Evolutionary conservation across 2,113 vertebrate genomes (phyloP).

Genomic region (Climacteris rufus): DNA sequence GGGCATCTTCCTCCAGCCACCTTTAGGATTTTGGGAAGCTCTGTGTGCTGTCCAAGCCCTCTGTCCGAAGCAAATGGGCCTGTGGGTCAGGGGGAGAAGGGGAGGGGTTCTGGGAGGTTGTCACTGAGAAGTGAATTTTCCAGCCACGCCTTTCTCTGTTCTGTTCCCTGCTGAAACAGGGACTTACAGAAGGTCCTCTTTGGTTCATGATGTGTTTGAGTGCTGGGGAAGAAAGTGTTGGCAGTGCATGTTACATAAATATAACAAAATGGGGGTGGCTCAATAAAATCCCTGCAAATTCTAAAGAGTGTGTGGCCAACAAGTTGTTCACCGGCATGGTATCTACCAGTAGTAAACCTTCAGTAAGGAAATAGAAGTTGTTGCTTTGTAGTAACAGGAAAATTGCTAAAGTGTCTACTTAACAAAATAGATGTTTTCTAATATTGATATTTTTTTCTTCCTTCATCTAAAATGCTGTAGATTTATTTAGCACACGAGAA

Average conservation of each 20-base stretch:
- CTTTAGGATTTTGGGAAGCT: not conserved
- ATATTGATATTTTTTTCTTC: not conserved
- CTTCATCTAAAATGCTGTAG: not conserved
- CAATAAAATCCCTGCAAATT: not conserved
- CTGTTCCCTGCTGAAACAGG: rapidly evolving
- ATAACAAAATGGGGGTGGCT: not conserved
- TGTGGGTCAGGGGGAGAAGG: not conserved
- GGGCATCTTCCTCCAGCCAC: not conserved
- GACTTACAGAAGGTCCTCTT: rapidly evolving
- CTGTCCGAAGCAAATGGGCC: not conserved
- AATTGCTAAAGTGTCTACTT: not conserved
- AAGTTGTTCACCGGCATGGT: not conserved
- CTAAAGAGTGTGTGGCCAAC: not conserved
- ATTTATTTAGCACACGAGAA: not conserved
- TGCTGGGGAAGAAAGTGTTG: not conserved
- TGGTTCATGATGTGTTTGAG: not conserved
- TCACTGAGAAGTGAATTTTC: not conserved
- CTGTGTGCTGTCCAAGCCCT: not conserved
- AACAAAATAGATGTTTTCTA: not conserved
- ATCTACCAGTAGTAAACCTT: not conserved
- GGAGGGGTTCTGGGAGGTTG: not conserved
- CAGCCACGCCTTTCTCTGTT: not conserved
- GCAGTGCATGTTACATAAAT: not conserved
- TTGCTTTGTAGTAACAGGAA: not conserved
- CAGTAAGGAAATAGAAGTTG: not conserved